phyloP scores from a whole-genome alignment of 1,140 invertebrate species.

The Nephotettix cincticeps region DNA sequence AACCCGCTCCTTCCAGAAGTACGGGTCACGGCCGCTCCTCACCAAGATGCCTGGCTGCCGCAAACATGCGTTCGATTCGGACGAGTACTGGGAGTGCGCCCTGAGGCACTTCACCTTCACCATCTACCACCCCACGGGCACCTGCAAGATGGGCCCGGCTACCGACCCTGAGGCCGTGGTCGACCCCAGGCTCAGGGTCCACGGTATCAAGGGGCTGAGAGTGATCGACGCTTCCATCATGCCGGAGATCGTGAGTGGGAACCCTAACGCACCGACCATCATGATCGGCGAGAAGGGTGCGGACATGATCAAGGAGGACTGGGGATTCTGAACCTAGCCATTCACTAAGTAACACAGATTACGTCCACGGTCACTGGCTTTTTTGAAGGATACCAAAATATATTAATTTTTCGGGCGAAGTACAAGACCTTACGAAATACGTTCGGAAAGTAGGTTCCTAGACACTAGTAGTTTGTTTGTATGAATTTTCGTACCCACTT shows the following conservation, averaged over 20 bases:
- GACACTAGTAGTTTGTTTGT: too few relatives aligned
- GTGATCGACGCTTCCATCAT: conserved; percentile 79
- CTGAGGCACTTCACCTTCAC: conserved; percentile 80
- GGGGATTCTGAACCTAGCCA: too few relatives aligned
- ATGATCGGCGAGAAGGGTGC: conserved; percentile 81
- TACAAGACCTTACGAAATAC: too few relatives aligned
- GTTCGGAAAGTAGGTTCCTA: too few relatives aligned
- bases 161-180: conserved; percentile 69
- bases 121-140: conserved; percentile 82
- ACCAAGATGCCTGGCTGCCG: conserved; percentile 81
- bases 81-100: conserved; percentile 85
- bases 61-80: conserved; percentile 58
- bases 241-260: conserved; percentile 77
- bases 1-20: conserved; percentile 75
- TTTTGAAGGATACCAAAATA: too few relatives aligned
- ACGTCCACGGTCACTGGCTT: too few relatives aligned
- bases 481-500: too few relatives aligned
- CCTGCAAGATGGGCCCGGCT: conserved; percentile 81
- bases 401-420: too few relatives aligned
- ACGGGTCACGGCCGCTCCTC: conserved; percentile 72
- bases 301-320: conserved; percentile 76
- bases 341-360: too few relatives aligned
- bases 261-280: conserved; percentile 74
- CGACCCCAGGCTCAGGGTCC: conserved; percentile 71
- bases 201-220: conserved; percentile 68